These are phyloP conservation scores for Falco peregrinus DNA, from an alignment of 2,797 vertebrate genomes.

Conservation along the genomic window DNA sequence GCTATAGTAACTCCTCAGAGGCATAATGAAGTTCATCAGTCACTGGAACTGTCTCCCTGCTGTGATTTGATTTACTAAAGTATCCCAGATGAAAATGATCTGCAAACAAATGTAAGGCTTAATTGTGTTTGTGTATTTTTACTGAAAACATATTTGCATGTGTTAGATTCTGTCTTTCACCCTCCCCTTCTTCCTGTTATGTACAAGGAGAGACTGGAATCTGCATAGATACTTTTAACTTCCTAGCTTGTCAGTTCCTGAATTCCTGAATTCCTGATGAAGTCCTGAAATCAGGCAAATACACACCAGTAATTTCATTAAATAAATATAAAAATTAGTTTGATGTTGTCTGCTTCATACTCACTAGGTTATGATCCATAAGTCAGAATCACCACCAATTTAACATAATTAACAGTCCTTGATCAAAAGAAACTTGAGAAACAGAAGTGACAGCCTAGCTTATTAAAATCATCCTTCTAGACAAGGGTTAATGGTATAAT, in stretches of 20 bases:
- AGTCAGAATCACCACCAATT: constrained; percentile 54
- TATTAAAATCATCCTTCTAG: constrained; percentile 55
- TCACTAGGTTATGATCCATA: constrained; percentile 59
- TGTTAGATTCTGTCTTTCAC: background rate
- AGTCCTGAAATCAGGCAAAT: constrained; percentile 23
- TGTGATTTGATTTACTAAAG: constrained; percentile 68
- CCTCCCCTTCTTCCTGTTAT: background rate
- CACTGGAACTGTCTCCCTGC: constrained; percentile 60
- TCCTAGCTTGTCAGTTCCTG: constrained; percentile 22
- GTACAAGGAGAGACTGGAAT: background rate
- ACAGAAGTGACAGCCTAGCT: constrained; percentile 48
- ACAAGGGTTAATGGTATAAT: constrained; percentile 60
- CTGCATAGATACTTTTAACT: constrained; percentile 4
- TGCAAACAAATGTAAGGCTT: constrained; percentile 62
- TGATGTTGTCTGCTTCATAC: constrained; percentile 61
- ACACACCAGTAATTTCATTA: constrained; percentile 50
- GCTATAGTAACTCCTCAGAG: constrained; percentile 51
- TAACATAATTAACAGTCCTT: constrained; percentile 53
- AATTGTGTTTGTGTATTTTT: constrained; percentile 55
- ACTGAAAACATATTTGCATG: constrained; percentile 33
- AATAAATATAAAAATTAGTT: constrained; percentile 51
- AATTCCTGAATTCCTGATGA: background rate
- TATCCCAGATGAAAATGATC: constrained; percentile 56
- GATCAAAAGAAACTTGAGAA: constrained; percentile 63
- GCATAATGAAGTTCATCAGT: constrained; percentile 68